Base-by-base conservation (phyloP, 2,113 vertebrate species). In the Athene noctua region DNA sequence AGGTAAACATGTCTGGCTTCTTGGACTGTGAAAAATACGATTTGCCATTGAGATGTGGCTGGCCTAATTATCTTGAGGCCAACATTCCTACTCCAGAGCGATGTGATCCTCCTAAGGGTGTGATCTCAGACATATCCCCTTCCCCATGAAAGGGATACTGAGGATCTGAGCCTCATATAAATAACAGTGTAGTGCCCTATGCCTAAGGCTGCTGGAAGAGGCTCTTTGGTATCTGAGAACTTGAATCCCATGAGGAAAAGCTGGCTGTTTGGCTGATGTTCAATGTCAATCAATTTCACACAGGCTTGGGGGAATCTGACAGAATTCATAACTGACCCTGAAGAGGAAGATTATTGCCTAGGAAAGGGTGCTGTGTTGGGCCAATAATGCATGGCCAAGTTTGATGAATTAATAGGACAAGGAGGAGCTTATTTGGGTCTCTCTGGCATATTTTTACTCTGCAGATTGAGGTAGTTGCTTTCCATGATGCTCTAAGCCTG, bases 381-480 rank as follows among this genome's bases (percentile, higher is more conserved):
- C 54, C 46, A 89, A 30, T 2, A n/a, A 78, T 58, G 23, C 51
- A 34, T 49, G 49, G 72, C 38, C 86, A 95, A 79, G 46, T 86
- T 27, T 95, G 89, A 96, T 86, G 68, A 95, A 96, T 95, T 95
- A 94, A 58, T 80, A 81, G 75, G 75, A 83, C n/a, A 47, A 95
- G n/a, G 12, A 91, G 79, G 38, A 89, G 80, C 36, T 94, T 89
- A 85, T 95, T 94, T 92, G 36, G 17, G 52, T 88, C 81, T 63
- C 42, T 54, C 51, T 92, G 80, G 59, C 83, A 61, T 85, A 95
- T 66, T 97, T 96, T 93, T 27, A 36, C 65, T 74, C 77, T 80
- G 34, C 36, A 91, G 58, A 89, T 29, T 88, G 94, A 95, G 81
- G 89, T 87, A 83, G 70, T 25, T 94, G 38, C 36, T 96, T 97